Conservation (phyloP, 1,140 invertebrate genomes). For the Bilobella aurantiaca region DNA sequence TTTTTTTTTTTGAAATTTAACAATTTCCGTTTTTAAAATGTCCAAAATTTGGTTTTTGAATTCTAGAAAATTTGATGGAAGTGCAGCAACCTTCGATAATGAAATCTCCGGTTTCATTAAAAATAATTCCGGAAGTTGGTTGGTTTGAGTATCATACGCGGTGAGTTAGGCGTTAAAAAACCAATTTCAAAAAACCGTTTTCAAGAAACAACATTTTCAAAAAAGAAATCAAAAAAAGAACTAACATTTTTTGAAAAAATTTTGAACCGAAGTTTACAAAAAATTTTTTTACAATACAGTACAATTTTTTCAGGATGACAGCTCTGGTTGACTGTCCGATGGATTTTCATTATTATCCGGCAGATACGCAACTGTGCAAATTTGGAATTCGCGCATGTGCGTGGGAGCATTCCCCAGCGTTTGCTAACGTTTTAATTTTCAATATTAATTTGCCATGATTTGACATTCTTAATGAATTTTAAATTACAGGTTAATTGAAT, state of each 20-base stretch:
- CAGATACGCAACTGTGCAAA: not conserved
- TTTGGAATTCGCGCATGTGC: not conserved
- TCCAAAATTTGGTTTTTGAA: too few relatives aligned
- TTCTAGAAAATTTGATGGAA: not conserved
- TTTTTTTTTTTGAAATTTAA: not conserved
- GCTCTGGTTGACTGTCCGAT: not conserved
- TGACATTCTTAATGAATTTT: too few relatives aligned
- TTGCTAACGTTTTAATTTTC: too few relatives aligned
- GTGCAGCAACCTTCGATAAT: not conserved
- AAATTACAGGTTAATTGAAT: too few relatives aligned
- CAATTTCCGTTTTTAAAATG: too few relatives aligned
- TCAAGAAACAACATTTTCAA: not conserved
- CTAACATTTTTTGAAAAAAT: too few relatives aligned
- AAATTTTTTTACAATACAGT: too few relatives aligned
- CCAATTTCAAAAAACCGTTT: not conserved
- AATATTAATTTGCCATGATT: too few relatives aligned
- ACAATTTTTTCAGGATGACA: not conserved
- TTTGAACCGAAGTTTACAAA: too few relatives aligned
- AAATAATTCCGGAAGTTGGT: not conserved
- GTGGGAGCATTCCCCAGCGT: not conserved
- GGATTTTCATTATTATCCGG: not conserved
- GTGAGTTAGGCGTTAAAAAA: not conserved
- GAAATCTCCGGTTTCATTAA: not conserved
- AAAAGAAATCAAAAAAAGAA: too few relatives aligned
- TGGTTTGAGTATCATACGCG: not conserved